Base-by-base conservation (phyloP, 2,797 vertebrate genomes). In the Scarus forsteni region DNA sequence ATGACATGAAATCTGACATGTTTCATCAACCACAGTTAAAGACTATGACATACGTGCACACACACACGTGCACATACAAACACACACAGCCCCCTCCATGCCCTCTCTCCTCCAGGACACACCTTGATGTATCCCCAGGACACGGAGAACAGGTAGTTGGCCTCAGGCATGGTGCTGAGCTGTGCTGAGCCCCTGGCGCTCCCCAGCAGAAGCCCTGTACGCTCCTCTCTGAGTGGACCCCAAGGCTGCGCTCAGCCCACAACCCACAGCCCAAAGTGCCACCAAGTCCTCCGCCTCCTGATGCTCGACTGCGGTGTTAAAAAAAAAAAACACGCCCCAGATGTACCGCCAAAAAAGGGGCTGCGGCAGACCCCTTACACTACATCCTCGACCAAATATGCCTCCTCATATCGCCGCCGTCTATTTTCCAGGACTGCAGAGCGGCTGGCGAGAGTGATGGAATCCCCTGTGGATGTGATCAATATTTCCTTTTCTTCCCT, bases 61-160 rank as follows among this genome's bases (percentile, higher is more conserved):
- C 15, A 77, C 45, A 44, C 49, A 57, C 14, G 60, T 44, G 43
- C 43, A 63, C 51, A 67, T 16, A 36, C 36, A 49, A 56, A 73
- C 49, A 63, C 51, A 52, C 39, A 60, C 12, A 52, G 44, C 54
- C 42, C 18, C 14, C n/a, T 53, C 71, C 6, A 59, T 42, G 58
- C 14, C 6, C 15, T 3, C 6, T 45, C 44, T 77, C 49, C 58
- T 36, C 43, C n/a, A 40, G 50, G 79, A 90, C 97, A 96, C 95
- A 99, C 97, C 97, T 99, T 98, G 83, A 98, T 98, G 83, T 98
- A 99, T 92, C 97, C 96, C 97, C 97, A 99, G 91, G 97, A 98
- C 68, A 98, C 96, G 66, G 96, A 98, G 72, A 98, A 94, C 86
- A 98, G 94, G 95, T 96, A 97, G 93, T 97, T 99, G 88, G 95